Conservation (phyloP, 2,797 vertebrate species). For the Kryptolebias ocellatus region DNA sequence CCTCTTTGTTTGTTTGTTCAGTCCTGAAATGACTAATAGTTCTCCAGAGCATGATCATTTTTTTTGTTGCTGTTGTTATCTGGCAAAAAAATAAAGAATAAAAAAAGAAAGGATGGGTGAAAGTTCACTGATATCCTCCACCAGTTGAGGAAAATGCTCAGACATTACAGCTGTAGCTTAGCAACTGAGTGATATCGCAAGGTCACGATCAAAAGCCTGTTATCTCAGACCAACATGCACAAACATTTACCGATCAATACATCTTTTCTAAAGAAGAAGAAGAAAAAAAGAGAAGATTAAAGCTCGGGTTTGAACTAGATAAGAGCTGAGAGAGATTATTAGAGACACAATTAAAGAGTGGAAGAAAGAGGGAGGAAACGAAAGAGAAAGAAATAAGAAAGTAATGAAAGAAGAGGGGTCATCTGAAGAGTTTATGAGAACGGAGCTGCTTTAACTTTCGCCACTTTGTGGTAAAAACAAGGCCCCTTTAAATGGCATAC, state of each 20-base stretch:
- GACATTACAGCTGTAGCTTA: conserved; percentile 44
- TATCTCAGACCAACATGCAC: conserved; percentile 50
- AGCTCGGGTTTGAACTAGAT: conserved; percentile 36
- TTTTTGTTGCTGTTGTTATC: conserved; percentile 1
- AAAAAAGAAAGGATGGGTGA: conserved; percentile 10
- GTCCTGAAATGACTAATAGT: conserved; percentile 2
- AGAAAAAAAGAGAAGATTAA: conserved; percentile 34
- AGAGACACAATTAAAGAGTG: conserved; percentile 22
- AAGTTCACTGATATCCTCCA: conserved; percentile 21
- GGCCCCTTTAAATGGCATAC: conserved; percentile 42
- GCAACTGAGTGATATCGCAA: conserved; percentile 68
- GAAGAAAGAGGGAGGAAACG: conserved; percentile 19
- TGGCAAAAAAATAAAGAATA: neutral
- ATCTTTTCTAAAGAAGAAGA: conserved; percentile 11
- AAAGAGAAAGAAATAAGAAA: conserved; percentile 18
- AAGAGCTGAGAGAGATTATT: conserved; percentile 36
- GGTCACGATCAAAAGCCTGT: conserved; percentile 68
- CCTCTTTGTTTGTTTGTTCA: neutral
- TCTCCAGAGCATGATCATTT: neutral
- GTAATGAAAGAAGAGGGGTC: conserved; percentile 17
- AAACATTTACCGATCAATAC: conserved; percentile 53
- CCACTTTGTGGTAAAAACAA: conserved; percentile 37
- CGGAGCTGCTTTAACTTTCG: conserved; percentile 57
- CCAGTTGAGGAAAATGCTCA: conserved; percentile 35
- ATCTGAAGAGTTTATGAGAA: conserved; percentile 38